Evolutionary conservation across 2,797 vertebrate species (phyloP), one percentile per base, ranked within the genome.

Genomic region (Percopsis omiscomaycus): DNA sequence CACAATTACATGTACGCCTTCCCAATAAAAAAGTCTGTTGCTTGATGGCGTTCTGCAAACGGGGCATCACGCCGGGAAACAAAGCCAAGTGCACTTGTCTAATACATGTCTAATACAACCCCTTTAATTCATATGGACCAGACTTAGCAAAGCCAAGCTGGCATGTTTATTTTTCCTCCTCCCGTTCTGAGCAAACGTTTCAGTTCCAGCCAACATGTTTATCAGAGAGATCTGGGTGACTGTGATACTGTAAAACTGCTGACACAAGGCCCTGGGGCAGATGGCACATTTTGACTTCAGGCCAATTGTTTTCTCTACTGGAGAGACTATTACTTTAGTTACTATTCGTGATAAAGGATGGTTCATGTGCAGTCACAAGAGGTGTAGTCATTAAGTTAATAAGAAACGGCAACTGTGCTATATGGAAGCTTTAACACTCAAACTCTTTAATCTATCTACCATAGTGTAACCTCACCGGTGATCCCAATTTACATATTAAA

Each of bases 251-350:
- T 67, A 77, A 84, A 88, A 87, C 66, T 68, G 84, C 78, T 87
- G 82, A 89, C 81, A 82, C 80, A 53, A 71, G 76, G 64, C 81
- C 81, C 66, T 75, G 6, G 30, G 81, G 73, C 80, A 86, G 83
- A 89, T 89, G 82, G 81, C 65, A 79, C 68, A 71, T 84, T 87
- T 83, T 84, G 86, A 84, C 85, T 83, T 73, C 13, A 42, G 68
- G 77, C 78, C 77, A 76, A 55, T 63, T 59, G 12, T 58, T 77
- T 70, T 53, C 52, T 66, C 55, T 55, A 27, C 28, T 69, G 80
- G 61, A 66, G 64, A 65, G 66, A 54, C 77, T 69, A 61, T 67
- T 44, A 12, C 2, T 64, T 72, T 71, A 67, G 52, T 76, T 76
- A 56, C 55, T 53, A 22, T 85, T 77, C 64, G 81, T 82, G 73